phyloP scores from a whole-genome alignment of 2,888 invertebrate species.

The Drosophila prolongata region DNA sequence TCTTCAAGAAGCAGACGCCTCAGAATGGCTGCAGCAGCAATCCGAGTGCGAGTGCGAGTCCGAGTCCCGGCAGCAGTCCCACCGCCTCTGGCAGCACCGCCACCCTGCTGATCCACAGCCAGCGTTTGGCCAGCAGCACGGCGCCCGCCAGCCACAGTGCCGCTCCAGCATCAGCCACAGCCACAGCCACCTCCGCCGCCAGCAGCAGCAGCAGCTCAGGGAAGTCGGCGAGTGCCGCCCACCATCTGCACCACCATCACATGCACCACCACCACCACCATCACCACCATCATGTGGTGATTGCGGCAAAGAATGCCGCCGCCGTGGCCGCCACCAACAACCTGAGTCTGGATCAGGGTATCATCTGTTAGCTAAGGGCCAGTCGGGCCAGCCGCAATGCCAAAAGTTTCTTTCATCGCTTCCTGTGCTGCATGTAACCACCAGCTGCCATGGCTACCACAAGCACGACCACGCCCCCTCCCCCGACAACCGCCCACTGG shows the following conservation, averaged over 20 bases:
- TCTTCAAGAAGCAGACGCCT: conserved; percentile 59
- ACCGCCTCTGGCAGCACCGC: conserved; percentile 56
- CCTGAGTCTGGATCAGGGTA: conserved; percentile 84
- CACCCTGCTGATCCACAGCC: conserved; percentile 39
- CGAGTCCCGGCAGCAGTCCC: conserved; percentile 40
- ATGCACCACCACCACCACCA: conserved; percentile 75
- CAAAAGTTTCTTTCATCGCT: conserved; percentile 84
- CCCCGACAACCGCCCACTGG: conserved; percentile 8
- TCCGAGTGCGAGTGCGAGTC: conserved; percentile 22
- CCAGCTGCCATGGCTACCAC: conserved; percentile 46
- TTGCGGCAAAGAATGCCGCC: conserved; percentile 76
- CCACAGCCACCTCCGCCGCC: conserved; percentile 35
- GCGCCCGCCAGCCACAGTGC: conserved; percentile 27
- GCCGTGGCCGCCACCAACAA: conserved; percentile 82
- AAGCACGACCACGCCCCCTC: conserved; percentile 5
- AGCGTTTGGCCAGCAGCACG: conserved; percentile 47
- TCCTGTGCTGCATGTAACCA: conserved; percentile 84
- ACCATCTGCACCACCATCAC: conserved; percentile 70
- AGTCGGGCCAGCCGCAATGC: conserved; percentile 84
- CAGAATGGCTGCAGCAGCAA: conserved; percentile 32
- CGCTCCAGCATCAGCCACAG: conserved; percentile 34
- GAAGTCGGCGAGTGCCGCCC: conserved; percentile 42
- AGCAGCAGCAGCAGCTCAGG: conserved; percentile 35
- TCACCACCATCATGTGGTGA: conserved; percentile 72
- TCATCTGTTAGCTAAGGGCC: conserved; percentile 85